Evolutionary conservation across 2,888 invertebrate species (phyloP), one percentile per base, ranked within the genome.

Genomic region (Dromius quadrimaculatus): DNA sequence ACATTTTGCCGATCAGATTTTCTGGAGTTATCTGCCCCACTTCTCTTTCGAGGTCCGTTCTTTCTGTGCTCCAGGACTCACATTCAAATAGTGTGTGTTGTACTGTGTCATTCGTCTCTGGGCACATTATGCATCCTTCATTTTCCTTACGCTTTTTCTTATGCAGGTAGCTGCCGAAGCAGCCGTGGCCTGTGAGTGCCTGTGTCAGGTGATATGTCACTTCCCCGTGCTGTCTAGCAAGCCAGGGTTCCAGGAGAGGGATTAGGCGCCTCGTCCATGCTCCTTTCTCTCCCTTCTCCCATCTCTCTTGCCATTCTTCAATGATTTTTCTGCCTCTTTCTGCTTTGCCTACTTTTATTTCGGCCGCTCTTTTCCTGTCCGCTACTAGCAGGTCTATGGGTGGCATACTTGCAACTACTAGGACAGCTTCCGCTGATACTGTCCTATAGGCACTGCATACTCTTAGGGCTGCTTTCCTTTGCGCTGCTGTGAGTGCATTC

Each of bases 381-480:
- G 3, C 28, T 8, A 32, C 41, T 15, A 59, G 5, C 6, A 72
- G 19, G 2, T 50, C 47, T 34, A 71, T 57, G 1, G 72, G 59
- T 5, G 41, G n/a, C 1, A 15, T 9, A 5, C 57, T 59, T 0
- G 72, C 41, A 1, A 72, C 9, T n/a, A 57, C 50, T 15, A 36
- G 22, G 4, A 59, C 20, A 1, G 65, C 72, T 2, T 41, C 62
- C n/a, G 15, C 47, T 13, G 72, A 70, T 1, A 64, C 64, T 1
- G 72, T 72, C 9, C 23, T 34, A 23, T 72, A 71, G 1, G 64
- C 71, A 5, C 65, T 59, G 2, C 15, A 50, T 2, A 72, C 34
- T 57, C 63, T 70, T 3, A 70, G 11, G 2, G 62, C 36, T 13
- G 54, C 13, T 34, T 23, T 57, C 36, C 69, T 69, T 34, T 72